phyloP scores from a whole-genome alignment of 2,797 vertebrate species.

The Microctenopoma stevenorrisi region DNA sequence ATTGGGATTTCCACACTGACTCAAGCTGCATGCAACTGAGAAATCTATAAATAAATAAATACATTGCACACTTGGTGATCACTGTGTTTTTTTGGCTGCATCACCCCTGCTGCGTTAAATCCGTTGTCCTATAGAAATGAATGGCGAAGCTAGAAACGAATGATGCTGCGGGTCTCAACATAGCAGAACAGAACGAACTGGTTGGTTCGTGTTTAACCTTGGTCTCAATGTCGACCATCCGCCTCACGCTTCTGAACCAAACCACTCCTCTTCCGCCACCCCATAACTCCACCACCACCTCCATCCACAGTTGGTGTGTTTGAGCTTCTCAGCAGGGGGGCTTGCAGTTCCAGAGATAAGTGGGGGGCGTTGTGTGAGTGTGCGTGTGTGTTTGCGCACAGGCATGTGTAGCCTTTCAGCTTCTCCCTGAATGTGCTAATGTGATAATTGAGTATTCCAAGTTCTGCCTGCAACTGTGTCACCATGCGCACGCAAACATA shows the following conservation, averaged over 20 bases:
- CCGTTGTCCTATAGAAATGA: slow-evolving; percentile 17
- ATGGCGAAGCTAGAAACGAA: slow-evolving; percentile 30
- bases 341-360: slow-evolving; percentile 73
- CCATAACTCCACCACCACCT: slow-evolving; percentile 45
- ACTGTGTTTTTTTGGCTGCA: background rate
- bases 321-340: slow-evolving; percentile 80
- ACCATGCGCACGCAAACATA: slow-evolving; percentile 32
- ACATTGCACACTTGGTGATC: background rate
- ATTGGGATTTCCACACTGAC: slow-evolving; percentile 12
- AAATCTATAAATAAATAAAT: slow-evolving; percentile 3
- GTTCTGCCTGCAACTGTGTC: slow-evolving; percentile 77
- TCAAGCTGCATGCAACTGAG: background rate
- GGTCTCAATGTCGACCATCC: slow-evolving; percentile 79
- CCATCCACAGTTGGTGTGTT: slow-evolving; percentile 71
- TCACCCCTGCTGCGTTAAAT: background rate
- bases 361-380: slow-evolving; percentile 63
- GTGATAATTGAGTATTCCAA: slow-evolving; percentile 81
- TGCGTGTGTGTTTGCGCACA: slow-evolving; percentile 26
- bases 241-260: slow-evolving; percentile 59
- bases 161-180: slow-evolving; percentile 32
- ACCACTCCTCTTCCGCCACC: slow-evolving; percentile 37
- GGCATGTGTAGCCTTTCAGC: slow-evolving; percentile 61
- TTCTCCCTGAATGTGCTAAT: slow-evolving; percentile 78
- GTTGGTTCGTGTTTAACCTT: slow-evolving; percentile 75
- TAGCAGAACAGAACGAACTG: slow-evolving; percentile 44